Conservation (phyloP, 2,797 vertebrate genomes). For the Manis javanica region DNA sequence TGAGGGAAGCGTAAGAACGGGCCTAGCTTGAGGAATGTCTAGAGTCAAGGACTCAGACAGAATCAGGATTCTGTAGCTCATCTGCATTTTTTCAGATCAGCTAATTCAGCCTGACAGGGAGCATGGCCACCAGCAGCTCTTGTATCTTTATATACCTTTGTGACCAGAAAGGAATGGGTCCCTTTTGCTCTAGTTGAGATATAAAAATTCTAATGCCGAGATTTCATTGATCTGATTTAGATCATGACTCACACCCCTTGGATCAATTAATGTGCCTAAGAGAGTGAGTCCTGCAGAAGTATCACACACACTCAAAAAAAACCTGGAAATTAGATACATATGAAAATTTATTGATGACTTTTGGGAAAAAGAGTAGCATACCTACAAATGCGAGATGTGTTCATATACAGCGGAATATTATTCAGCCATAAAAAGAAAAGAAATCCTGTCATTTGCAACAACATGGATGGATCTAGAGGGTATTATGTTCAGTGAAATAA, state of each 20-base stretch:
- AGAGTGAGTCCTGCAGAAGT: conserved; percentile 17
- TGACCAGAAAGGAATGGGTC: conserved; percentile 12
- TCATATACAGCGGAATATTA: not conserved
- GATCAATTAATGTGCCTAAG: not conserved
- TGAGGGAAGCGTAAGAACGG: not conserved
- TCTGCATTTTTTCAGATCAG: not conserved
- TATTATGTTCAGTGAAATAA: too few relatives aligned
- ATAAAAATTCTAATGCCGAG: conserved; percentile 46
- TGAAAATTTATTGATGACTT: not conserved
- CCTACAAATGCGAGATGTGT: not conserved
- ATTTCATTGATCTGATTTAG: not conserved
- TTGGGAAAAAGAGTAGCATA: not conserved
- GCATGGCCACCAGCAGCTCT: not conserved
- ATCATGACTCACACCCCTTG: not conserved
- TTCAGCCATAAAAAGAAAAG: too few relatives aligned
- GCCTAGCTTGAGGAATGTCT: not conserved
- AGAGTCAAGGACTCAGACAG: not conserved
- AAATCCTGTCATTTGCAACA: too few relatives aligned
- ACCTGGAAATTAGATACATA: not conserved
- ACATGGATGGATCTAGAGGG: too few relatives aligned
- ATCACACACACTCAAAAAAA: not conserved
- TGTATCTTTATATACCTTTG: not conserved
- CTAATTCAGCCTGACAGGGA: not conserved
- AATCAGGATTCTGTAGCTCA: not conserved
- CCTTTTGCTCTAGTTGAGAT: not conserved